Evolutionary conservation across 1,140 invertebrate species (phyloP), one percentile per base, ranked within the genome.

Genomic region (Cataglyphis hispanica): DNA sequence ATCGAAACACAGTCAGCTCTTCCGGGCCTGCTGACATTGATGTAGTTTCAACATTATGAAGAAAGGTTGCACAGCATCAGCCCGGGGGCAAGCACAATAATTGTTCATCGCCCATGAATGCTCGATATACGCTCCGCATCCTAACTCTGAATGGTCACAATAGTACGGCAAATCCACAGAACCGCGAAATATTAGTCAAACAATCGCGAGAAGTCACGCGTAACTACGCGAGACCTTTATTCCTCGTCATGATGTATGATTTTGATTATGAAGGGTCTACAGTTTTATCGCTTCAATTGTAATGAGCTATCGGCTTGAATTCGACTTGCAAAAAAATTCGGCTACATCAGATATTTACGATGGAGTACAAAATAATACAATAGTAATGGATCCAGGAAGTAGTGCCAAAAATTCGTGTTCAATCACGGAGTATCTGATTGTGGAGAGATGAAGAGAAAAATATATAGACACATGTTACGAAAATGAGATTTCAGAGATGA

Each of bases 101-200:
- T 90, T 89, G 88, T 43, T 87, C 85, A 87, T 86, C 60, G 61
- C 16, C 85, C 69, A 88, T 89, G 80, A 90, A 87, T 75, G 80
- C 31, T 85, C 69, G 88, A 87, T 89, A 90, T 34, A 53, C 7
- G 43, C 56, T 43, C 6, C 25, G 75, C n/a, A 25, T 83, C 7
- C 34, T 27, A 25, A 60, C 40, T 27, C 74, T 43, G 31, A 69
- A 80, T 58, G 50, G 46, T 43, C 37, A 25, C 67, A 37, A 80
- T 56, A 6, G 10, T 10, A 53, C 22, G 27, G 7, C 31, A 50
- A 19, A 19, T 58, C 19, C 34, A 74, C 13, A 37, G 50, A 40
- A 61, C 25, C 53, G 27, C 25, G 50, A 81, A 81, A 60, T 81
- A 81, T 46, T 60, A 60, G 22, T 60, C 66, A 46, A 72, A 58